Base-by-base conservation (phyloP, 2,888 invertebrate species). In the Pristionchus exspectatus region DNA sequence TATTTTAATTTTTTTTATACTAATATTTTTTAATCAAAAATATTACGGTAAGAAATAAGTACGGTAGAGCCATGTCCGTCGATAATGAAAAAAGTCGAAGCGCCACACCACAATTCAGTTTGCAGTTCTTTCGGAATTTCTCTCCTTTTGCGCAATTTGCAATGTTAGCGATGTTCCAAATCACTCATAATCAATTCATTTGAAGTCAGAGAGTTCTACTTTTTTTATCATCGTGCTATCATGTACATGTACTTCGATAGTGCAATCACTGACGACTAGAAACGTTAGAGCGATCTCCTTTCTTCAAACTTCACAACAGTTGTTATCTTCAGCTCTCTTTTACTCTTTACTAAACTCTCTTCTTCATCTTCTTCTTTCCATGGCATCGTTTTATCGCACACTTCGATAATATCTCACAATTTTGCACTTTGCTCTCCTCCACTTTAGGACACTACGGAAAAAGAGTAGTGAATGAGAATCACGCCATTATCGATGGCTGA, bases 111-210 rank as follows among this genome's bases (percentile, higher is more conserved):
- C 24, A 38, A 77, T 72, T 44, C 74, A 24, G 38, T 44, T 77
- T 77, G 74, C 44, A 77, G 74, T 77, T 77, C 74, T 77, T 44
- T n/a, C 44, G 63, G 38, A 44, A 77, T 12, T 38, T 77, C 24
- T 38, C 24, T 21, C 74, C 1, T 77, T 77, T 74, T 38, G 18
- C 69, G 21, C 38, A 38, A 38, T 38, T 5, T 69, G n/a, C 14
- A 44, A 2, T 77, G 2, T 18, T 44, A 50, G 44, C 44, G 24
- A 10, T 77, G 74, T 44, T 77, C 74, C 74, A 77, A 44, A 44
- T 77, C 74, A 77, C 74, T 77, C 24, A 16, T 18, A 44, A n/a
- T 77, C 74, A 77, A 14, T 74, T 33, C 16, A 10, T 72, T 33
- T 30, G 30, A n/a, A 74, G 7, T 44, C 44, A 10, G 2, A 21